Conservation (phyloP, 2,888 invertebrate genomes). For the Anoncus sp. region DNA sequence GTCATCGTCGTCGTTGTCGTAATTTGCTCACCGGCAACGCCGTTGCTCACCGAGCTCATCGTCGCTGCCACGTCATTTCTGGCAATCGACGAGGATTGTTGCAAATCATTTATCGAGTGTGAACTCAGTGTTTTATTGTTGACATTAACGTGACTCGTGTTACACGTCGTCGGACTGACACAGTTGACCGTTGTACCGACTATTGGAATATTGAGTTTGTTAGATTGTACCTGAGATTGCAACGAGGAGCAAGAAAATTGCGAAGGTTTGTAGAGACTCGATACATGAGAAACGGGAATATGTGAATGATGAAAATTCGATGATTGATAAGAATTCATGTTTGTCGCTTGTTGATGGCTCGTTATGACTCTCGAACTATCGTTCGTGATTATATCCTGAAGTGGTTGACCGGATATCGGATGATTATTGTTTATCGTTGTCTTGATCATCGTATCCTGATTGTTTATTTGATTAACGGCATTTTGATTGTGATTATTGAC, state of each 20-base stretch:
- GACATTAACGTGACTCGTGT: constrained; percentile 56
- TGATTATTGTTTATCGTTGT: constrained; percentile 61
- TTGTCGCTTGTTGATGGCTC: constrained; percentile 66
- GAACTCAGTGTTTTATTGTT: constrained; percentile 50
- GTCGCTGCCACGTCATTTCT: constrained; percentile 59
- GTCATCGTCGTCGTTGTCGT: constrained; percentile 57
- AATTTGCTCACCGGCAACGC: constrained; percentile 57
- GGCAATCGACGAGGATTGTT: constrained; percentile 51
- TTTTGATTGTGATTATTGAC: constrained; percentile 75
- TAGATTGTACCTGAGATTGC: constrained; percentile 62
- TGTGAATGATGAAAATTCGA: constrained; percentile 77
- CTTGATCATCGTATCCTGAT: constrained; percentile 72
- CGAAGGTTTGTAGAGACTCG: constrained; percentile 76
- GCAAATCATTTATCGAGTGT: constrained; percentile 55
- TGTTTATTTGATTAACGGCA: constrained; percentile 74
- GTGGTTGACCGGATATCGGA: constrained; percentile 58
- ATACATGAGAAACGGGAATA: constrained; percentile 75
- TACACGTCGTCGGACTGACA: constrained; percentile 49
- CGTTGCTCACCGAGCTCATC: constrained; percentile 52
- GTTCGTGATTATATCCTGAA: constrained; percentile 37
- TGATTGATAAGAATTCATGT: constrained; percentile 70
- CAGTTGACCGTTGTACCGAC: constrained; percentile 59
- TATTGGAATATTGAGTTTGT: constrained; percentile 59
- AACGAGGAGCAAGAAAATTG: constrained; percentile 72
- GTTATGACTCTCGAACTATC: constrained; percentile 60